A percentile compares a stretch with the other conserved stretches of the same genome.
Conservation (phyloP, 2,797 vertebrate species). For the Scleropages formosus region DNA sequence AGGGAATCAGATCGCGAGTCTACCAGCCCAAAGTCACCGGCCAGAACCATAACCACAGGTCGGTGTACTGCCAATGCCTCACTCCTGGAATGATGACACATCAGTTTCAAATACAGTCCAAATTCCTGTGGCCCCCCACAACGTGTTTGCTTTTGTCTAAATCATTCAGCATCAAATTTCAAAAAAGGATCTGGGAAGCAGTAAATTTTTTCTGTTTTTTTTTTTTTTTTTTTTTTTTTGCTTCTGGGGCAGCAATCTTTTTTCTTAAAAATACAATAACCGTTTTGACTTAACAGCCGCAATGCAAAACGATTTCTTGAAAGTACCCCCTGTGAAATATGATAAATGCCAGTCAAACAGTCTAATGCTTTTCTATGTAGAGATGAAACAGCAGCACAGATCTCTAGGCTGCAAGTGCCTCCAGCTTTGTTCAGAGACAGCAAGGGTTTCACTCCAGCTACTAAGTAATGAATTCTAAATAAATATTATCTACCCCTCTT, state of each 20-base stretch:
- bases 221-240: slow-evolving; percentile 7
- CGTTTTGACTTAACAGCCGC: neutral
- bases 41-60: neutral
- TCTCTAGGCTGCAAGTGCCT: slow-evolving; percentile 41
- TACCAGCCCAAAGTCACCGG: neutral
- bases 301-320: neutral
- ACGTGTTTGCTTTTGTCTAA: slow-evolving; percentile 13
- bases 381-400: neutral
- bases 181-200: neutral
- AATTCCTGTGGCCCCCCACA: slow-evolving; percentile 36
- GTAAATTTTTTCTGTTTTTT: neutral
- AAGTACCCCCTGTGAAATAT: neutral
- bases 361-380: neutral
- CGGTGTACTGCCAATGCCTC: neutral
- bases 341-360: neutral
- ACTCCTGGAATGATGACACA: slow-evolving; percentile 27
- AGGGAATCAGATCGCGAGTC: neutral
- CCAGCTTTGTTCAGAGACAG: slow-evolving; percentile 46
- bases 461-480: slow-evolving; percentile 66
- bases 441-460: slow-evolving; percentile 52
- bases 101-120: slow-evolving; percentile 28
- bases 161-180: neutral
- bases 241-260: neutral
- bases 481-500: slow-evolving; percentile 64
- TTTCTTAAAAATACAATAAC: neutral